Conservation (phyloP, 2,113 vertebrate genomes). For the Protobothrops mucrosquamatus region DNA sequence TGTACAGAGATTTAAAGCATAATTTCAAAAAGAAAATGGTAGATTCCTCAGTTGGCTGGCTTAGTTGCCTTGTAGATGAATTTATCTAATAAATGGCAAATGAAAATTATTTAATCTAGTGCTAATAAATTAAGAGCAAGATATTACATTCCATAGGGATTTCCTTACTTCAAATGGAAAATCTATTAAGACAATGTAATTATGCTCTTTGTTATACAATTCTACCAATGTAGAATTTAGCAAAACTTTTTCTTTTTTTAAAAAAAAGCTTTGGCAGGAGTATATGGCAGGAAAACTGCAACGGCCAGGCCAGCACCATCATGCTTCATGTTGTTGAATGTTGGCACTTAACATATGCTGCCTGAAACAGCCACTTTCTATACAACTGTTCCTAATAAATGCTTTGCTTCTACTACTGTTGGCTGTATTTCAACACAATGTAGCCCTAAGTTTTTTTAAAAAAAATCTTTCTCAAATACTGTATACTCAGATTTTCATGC, state of each 20-base stretch:
- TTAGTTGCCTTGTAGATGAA: background rate
- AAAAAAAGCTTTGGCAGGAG: slow-evolving; percentile 12
- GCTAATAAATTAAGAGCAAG: background rate
- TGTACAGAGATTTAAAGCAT: background rate
- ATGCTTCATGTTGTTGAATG: background rate
- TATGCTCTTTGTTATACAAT: background rate
- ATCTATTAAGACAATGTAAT: slow-evolving; percentile 3
- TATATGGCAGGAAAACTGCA: slow-evolving; percentile 30
- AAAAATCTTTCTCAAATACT: background rate
- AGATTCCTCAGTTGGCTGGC: background rate
- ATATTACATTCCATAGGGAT: background rate
- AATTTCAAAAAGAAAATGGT: background rate
- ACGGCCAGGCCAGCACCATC: slow-evolving; percentile 10
- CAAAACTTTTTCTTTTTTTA: background rate
- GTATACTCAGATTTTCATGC: background rate
- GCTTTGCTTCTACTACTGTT: background rate
- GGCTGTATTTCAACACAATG: background rate
- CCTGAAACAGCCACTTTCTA: background rate
- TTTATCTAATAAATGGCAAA: background rate
- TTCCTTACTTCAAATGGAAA: background rate
- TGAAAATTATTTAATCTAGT: background rate
- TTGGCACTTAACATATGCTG: background rate
- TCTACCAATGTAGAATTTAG: slow-evolving; percentile 48
- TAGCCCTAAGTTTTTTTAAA: background rate
- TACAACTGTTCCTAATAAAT: background rate